These are phyloP conservation scores for Oscheius sp. DNA, from an alignment of 2,888 invertebrate genomes.

Conservation along the genomic window DNA sequence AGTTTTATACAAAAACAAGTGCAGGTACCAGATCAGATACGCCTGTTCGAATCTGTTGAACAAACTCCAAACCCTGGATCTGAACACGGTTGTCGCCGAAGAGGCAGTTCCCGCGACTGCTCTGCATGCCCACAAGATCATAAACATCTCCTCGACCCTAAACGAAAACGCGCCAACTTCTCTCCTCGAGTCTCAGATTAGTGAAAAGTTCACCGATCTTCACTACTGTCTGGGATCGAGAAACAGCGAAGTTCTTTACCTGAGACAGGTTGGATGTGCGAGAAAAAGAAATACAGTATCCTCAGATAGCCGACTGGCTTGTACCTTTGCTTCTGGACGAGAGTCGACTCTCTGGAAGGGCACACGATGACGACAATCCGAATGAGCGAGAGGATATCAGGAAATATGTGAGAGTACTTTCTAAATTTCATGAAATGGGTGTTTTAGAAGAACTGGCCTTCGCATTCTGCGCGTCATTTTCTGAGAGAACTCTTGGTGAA, in stretches of 20 bases:
- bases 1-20: too few species aligned
- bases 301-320: constrained; percentile 63
- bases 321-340: constrained; percentile 66
- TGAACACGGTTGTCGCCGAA: constrained; percentile 53
- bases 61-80: constrained; percentile 52
- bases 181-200: constrained; percentile 56
- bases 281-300: not conserved
- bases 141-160: constrained; percentile 13
- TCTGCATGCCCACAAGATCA: constrained; percentile 51
- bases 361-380: constrained; percentile 57
- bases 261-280: constrained; percentile 44
- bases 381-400: constrained; percentile 24
- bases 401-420: constrained; percentile 9
- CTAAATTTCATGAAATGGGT: not conserved
- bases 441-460: constrained; percentile 61
- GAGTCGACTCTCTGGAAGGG: constrained; percentile 63
- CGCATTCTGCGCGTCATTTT: constrained; percentile 65
- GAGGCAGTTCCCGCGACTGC: constrained; percentile 60
- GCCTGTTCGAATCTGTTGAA: constrained; percentile 55
- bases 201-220: constrained; percentile 53
- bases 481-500: constrained; percentile 68
- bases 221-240: constrained; percentile 64
- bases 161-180: constrained; percentile 44
- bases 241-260: constrained; percentile 60
- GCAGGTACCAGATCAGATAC: constrained; percentile 67